Percentiles rank a stretch among this genome's conserved stretches.
Conservation (phyloP, 1,140 invertebrate species). For the Rhopalosiphum padi region DNA sequence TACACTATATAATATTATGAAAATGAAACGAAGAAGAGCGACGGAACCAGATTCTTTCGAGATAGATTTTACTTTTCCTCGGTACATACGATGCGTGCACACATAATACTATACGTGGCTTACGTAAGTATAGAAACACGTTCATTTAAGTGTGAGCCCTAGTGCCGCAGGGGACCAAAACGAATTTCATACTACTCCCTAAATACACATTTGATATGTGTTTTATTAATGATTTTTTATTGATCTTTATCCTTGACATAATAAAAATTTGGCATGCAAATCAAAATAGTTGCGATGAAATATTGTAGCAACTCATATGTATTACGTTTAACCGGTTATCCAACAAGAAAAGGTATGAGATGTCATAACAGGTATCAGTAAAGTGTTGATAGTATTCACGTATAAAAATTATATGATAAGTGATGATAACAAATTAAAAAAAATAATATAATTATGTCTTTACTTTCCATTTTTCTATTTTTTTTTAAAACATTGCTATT, state of each 20-base stretch:
- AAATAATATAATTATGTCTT: neutral
- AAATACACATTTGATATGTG: neutral
- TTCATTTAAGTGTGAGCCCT: neutral
- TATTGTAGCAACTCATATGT: neutral
- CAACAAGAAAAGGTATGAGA: neutral
- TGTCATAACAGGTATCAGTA: neutral
- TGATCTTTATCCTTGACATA: neutral
- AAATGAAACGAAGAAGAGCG: slow-evolving; percentile 5
- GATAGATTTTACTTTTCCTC: neutral
- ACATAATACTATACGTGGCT: neutral
- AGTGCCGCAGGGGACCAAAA: neutral
- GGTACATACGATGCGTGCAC: neutral
- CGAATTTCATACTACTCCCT: neutral
- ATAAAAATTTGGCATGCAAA: neutral
- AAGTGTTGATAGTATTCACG: neutral
- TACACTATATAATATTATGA: neutral
- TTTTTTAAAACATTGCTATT: neutral
- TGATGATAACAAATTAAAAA: neutral
- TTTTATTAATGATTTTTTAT: neutral
- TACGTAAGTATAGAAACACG: slow-evolving; percentile 9
- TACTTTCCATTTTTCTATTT: neutral
- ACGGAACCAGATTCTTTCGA: neutral
- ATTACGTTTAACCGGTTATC: neutral
- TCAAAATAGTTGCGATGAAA: slow-evolving; percentile 3
- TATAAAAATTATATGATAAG: neutral